Evolutionary conservation across 2,113 vertebrate genomes (phyloP).

Genomic region (Craseonycteris thonglongyai): DNA sequence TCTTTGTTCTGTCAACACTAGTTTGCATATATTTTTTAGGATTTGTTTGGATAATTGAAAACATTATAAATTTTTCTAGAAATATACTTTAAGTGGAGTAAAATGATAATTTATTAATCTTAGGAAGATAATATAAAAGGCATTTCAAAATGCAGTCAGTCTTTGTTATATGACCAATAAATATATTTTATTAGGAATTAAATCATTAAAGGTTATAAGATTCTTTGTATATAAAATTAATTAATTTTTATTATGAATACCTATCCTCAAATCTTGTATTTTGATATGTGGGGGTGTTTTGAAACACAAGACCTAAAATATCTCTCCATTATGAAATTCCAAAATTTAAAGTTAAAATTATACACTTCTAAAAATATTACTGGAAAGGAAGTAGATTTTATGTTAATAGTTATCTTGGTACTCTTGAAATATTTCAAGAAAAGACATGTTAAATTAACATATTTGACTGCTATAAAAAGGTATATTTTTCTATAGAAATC

Average conservation of each 20-base stretch:
- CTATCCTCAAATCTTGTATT: not conserved
- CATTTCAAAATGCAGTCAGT: not conserved
- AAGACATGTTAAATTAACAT: not conserved
- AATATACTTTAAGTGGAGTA: not conserved
- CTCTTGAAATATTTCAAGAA: constrained; percentile 11
- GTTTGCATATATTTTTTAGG: not conserved
- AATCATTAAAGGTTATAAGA: not conserved
- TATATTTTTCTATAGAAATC: not conserved
- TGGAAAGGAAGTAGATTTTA: constrained; percentile 3
- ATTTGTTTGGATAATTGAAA: not conserved
- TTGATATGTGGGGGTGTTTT: not conserved
- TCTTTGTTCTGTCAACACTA: not conserved
- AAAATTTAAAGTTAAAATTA: not conserved
- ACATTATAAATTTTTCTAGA: not conserved
- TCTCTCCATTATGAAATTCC: not conserved
- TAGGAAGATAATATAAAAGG: not conserved
- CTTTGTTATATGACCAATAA: not conserved
- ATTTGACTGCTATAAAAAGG: not conserved
- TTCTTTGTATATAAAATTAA: not conserved
- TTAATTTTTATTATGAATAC: constrained; percentile 28
- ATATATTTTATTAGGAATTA: not conserved
- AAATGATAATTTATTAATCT: not conserved
- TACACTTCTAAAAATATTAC: not conserved
- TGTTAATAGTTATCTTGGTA: not conserved
- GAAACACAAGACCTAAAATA: not conserved